Percentiles rank a stretch among this genome's conserved stretches.
These are phyloP conservation scores for Sycophila texana DNA, from an alignment of 2,888 invertebrate genomes.

Conservation along the genomic window DNA sequence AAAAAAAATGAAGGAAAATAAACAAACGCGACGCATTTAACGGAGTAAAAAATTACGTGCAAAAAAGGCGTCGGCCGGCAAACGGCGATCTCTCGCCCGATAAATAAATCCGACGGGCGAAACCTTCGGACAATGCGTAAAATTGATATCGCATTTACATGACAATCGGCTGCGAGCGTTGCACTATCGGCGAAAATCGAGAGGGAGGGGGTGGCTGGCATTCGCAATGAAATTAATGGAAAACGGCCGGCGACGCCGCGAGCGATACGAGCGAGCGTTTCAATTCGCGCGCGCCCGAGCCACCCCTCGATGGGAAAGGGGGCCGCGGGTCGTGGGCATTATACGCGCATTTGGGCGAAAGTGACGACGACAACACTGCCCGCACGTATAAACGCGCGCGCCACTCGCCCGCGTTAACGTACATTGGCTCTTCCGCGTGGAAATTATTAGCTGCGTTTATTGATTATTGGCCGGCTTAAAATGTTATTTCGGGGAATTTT, in stretches of 20 bases:
- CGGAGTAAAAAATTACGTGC: conserved; percentile 43
- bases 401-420: neutral
- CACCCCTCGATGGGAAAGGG: neutral
- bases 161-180: conserved; percentile 28
- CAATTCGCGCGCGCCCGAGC: conserved; percentile 17
- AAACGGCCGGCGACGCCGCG: conserved; percentile 16
- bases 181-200: conserved; percentile 20
- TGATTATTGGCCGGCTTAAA: too few relatives aligned
- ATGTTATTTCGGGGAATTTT: too few relatives aligned
- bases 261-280: conserved; percentile 20
- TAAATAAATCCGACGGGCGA: conserved; percentile 14
- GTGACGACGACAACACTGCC: conserved; percentile 25
- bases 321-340: conserved; percentile 8
- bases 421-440: conserved; percentile 2
- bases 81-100: neutral
- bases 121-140: conserved; percentile 14
- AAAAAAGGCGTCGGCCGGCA: neutral
- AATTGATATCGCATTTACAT: conserved; percentile 51
- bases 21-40: conserved; percentile 7
- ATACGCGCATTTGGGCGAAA: conserved; percentile 42
- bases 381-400: neutral
- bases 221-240: conserved; percentile 34
- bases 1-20: too few relatives aligned
- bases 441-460: too few relatives aligned
- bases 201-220: neutral